Conservation (phyloP, 2,888 invertebrate genomes). For the Carterocephalus palaemon region DNA sequence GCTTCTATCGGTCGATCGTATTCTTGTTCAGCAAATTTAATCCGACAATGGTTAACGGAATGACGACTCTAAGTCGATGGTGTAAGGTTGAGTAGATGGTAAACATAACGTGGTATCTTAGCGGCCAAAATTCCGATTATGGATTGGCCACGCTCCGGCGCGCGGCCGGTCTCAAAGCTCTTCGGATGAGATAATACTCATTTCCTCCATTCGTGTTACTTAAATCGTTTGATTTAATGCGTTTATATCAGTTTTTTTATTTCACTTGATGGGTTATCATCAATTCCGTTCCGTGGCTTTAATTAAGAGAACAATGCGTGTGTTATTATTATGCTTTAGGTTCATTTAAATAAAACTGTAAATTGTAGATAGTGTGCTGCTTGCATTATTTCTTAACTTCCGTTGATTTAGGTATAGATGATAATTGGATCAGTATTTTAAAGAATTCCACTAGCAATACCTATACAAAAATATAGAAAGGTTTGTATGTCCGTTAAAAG, state of each 20-base stretch:
- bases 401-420: no score
- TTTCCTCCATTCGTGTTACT: slow-evolving; percentile 29
- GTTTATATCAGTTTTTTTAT: slow-evolving; percentile 25
- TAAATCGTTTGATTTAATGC: slow-evolving; percentile 31
- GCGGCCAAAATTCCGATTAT: slow-evolving; percentile 30
- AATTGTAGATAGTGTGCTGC: no score
- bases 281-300: slow-evolving; percentile 20
- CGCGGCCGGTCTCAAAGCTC: slow-evolving; percentile 25
- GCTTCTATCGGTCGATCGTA: slow-evolving; percentile 19
- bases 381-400: no score
- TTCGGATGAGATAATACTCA: slow-evolving; percentile 26
- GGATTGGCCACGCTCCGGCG: slow-evolving; percentile 32
- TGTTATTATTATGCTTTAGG: slow-evolving; percentile 7
- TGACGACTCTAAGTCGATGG: slow-evolving; percentile 4
- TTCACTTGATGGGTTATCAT: slow-evolving; percentile 18
- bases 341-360: no score
- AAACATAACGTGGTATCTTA: not conserved
- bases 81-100: not conserved
- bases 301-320: slow-evolving; percentile 11
- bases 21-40: slow-evolving; percentile 9
- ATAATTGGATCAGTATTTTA: no score
- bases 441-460: no score
- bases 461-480: no score
- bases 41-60: not conserved
- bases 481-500: not conserved